Percentiles rank a stretch among this genome's conserved stretches.
Evolutionary conservation across 2,888 invertebrate species (phyloP).

Genomic region (Cancer borealis): DNA sequence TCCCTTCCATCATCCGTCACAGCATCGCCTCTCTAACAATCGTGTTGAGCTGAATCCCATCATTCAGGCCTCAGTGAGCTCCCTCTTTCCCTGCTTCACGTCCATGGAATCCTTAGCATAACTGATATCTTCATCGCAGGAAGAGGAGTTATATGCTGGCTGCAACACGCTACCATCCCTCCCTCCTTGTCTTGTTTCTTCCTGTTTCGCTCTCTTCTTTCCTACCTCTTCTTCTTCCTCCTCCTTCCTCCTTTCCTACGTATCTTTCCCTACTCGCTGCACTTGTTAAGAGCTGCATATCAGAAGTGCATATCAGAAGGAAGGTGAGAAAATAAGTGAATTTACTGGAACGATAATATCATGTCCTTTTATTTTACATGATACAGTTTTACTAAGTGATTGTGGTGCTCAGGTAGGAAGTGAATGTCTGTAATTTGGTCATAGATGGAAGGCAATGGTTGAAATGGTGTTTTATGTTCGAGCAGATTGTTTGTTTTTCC

Average conservation of each 20-base stretch:
- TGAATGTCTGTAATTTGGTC: not conserved
- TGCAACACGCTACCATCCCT: not conserved
- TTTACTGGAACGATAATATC: not conserved
- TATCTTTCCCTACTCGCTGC: too few relatives aligned
- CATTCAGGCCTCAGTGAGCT: constrained; percentile 6
- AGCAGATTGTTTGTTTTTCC: not conserved
- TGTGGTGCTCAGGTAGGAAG: too few relatives aligned
- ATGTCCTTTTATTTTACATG: not conserved
- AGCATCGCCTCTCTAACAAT: not conserved
- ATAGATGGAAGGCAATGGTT: not conserved
- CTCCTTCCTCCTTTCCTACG: not conserved
- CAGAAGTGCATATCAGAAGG: too few relatives aligned
- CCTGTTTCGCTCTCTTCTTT: not conserved
- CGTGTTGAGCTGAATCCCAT: constrained; percentile 18
- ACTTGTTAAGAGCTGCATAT: too few relatives aligned
- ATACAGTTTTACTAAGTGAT: not conserved
- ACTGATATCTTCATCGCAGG: not conserved
- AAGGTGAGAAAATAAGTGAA: not conserved
- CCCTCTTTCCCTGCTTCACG: constrained; percentile 3
- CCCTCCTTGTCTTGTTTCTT: not conserved
- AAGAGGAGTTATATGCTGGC: not conserved
- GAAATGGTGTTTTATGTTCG: not conserved
- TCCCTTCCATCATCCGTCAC: constrained; percentile 28
- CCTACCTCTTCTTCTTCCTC: not conserved
- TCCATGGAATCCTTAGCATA: constrained; percentile 28